Evolutionary conservation across 2,113 vertebrate species (phyloP), one percentile per base, ranked within the genome.

Genomic region (Rutilus rutilus): DNA sequence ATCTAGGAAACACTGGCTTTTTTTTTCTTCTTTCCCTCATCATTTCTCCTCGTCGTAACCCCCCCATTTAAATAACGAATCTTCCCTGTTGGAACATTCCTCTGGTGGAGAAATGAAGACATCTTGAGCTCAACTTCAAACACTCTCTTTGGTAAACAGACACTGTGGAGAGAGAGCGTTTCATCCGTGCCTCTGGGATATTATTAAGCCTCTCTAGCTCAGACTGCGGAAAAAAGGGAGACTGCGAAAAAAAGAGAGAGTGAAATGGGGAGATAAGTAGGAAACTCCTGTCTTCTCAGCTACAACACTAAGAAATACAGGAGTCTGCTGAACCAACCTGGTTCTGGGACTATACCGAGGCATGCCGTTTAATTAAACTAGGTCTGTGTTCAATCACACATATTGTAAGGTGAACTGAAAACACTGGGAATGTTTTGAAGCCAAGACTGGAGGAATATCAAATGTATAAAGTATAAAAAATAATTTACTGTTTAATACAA

Each of bases 181-280:
- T 99, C 97, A 98, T 97, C 96, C 97, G 95, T 96, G 96, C 97
- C 97, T 97, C 95, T 97, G 96, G 97, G 97, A 98, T 96, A 96
- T 97, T 97, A 98, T 98, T 98, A 98, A 97, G 96, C 95, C 95
- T 97, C 96, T 96, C 95, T 96, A 96, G 95, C 94, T 95, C 96
- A 92, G 95, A 95, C 95, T 96, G 96, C 92, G 94, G 94, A 90
- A 94, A 94, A 91, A 94, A 54, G 77, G 88, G 82, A 82, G 54
- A 73, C 65, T 83, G 65, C 23, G 9, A 23, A 23, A 57, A 45
- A 76, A 71, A 86, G 83, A 86, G 36, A 94, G 91, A 88, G 93
- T 95, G 91, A 95, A 82, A 83, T 84, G 78, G 82, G 91, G 86
- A 95, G 94, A 97, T 96, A 95, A 97, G 93, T 93, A 95, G 95